These are phyloP conservation scores for Pseudopipra pipra DNA, from an alignment of 2,113 vertebrate species.

Conservation along the genomic window DNA sequence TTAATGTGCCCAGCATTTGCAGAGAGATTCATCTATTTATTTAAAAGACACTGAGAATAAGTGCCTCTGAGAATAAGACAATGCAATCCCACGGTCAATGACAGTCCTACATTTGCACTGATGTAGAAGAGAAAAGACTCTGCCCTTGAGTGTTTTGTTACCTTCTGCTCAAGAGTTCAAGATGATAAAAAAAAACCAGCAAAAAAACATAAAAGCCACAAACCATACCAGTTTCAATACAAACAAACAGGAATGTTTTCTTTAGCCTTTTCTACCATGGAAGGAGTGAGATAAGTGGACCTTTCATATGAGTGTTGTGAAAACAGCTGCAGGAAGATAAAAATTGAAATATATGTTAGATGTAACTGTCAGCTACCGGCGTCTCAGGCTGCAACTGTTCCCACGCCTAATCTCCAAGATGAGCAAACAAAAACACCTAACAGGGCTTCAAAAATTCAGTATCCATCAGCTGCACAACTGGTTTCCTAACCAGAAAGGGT, in stretches of 20 bases:
- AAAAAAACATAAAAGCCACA: conserved; percentile 41
- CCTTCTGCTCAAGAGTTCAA: conserved; percentile 16
- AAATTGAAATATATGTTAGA: not conserved
- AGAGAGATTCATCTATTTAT: not conserved
- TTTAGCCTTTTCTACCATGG: not conserved
- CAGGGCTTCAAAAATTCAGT: not conserved
- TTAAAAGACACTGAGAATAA: not conserved
- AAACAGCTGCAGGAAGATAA: conserved; percentile 32
- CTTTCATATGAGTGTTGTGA: conserved; percentile 7
- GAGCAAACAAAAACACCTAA: not conserved
- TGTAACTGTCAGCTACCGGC: not conserved
- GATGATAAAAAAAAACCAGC: not conserved
- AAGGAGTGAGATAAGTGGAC: not conserved
- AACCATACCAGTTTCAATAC: conserved; percentile 39
- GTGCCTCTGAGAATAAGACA: not conserved
- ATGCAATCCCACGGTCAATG: not conserved
- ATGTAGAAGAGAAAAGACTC: not conserved
- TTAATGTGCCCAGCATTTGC: not conserved
- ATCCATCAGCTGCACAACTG: not conserved
- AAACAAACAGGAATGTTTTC: conserved; percentile 50
- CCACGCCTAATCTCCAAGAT: not conserved
- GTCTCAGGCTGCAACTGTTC: not conserved
- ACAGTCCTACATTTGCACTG: not conserved
- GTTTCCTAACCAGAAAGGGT: not conserved
- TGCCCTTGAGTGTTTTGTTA: conserved; percentile 6